Evolutionary conservation across 2,888 invertebrate species (phyloP).

Genomic region (Gymnosoma rotundatum): DNA sequence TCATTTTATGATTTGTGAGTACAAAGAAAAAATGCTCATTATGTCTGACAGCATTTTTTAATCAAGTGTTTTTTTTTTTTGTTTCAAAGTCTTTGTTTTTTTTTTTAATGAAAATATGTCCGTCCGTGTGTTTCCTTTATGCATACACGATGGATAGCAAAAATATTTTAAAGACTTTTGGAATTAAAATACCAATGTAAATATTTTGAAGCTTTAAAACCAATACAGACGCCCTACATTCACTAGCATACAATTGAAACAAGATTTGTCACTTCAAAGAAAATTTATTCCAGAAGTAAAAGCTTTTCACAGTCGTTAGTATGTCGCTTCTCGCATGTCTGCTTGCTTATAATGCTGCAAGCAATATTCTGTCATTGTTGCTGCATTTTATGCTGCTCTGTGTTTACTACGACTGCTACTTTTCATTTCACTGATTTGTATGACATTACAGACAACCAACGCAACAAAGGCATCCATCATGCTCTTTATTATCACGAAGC

Average conservation of each 20-base stretch:
- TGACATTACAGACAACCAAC: slow-evolving; percentile 34
- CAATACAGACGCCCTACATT: slow-evolving; percentile 24
- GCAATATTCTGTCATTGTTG: neutral
- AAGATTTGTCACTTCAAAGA: neutral
- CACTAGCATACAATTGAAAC: neutral
- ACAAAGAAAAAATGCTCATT: slow-evolving; percentile 52
- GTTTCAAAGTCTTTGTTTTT: slow-evolving; percentile 9
- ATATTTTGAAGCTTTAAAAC: too few relatives aligned
- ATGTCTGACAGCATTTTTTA: slow-evolving; percentile 67
- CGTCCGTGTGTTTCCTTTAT: slow-evolving; percentile 20
- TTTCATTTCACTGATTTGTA: slow-evolving; percentile 17
- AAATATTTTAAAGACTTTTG: slow-evolving; percentile 47
- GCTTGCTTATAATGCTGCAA: neutral
- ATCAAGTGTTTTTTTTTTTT: slow-evolving; percentile 64
- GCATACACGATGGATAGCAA: slow-evolving; percentile 1
- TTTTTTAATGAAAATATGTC: slow-evolving; percentile 25
- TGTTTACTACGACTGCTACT: neutral
- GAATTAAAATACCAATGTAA: slow-evolving; percentile 36
- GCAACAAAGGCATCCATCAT: neutral
- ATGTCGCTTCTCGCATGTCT: neutral
- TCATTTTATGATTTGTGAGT: neutral
- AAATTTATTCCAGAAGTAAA: neutral
- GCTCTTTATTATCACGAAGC: slow-evolving; percentile 11
- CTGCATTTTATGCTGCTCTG: slow-evolving; percentile 25
- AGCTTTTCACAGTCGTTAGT: neutral